Evolutionary conservation across 2,797 vertebrate species (phyloP).

Genomic region (Sebastes alutus): DNA sequence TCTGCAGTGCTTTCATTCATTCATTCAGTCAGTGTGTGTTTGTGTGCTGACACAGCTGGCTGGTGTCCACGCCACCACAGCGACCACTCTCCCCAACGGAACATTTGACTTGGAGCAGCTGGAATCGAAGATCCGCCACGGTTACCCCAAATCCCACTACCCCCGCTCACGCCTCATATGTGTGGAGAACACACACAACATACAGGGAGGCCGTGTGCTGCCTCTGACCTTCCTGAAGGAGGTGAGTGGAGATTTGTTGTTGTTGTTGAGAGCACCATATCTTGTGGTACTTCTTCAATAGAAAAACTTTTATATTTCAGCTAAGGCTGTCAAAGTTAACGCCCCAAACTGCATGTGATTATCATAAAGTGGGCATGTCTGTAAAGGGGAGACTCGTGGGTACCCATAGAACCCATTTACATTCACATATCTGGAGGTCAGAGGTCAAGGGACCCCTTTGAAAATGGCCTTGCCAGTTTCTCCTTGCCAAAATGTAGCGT

Average conservation of each 20-base stretch:
- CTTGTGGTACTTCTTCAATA: background rate
- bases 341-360: no score
- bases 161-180: constrained; percentile 85
- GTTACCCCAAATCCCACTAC: constrained; percentile 81
- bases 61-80: constrained; percentile 81
- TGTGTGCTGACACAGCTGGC: constrained; percentile 78
- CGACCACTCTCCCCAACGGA: constrained; percentile 81
- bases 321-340: no score
- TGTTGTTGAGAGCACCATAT: background rate
- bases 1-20: background rate
- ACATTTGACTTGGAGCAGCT: constrained; percentile 84
- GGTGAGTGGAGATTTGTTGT: constrained; percentile 64
- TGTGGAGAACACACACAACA: constrained; percentile 89
- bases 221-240: constrained; percentile 85
- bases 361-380: no score
- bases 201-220: constrained; percentile 83
- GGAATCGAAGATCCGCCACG: constrained; percentile 80
- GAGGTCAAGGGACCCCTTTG: no score
- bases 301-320: no score
- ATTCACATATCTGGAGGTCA: no score
- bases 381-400: no score
- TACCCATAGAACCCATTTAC: no score
- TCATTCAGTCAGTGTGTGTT: background rate
- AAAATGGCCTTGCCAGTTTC: no score
- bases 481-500: no score